These are phyloP conservation scores for Hyaena hyaena DNA, from an alignment of 2,113 vertebrate species.

Conservation along the genomic window DNA sequence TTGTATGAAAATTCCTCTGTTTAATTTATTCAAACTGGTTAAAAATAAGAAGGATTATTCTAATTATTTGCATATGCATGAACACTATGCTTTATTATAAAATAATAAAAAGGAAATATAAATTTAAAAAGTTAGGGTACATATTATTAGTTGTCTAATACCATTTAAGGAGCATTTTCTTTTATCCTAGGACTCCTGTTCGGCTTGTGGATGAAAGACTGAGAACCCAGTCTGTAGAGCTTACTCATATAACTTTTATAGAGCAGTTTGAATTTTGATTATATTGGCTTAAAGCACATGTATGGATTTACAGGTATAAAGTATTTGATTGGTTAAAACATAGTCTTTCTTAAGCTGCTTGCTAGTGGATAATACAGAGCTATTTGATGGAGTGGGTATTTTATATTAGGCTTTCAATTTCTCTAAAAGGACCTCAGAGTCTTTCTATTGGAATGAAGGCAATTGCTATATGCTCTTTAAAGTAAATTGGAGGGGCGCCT, in stretches of 20 bases:
- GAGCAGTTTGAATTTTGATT: background rate
- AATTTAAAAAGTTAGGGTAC: background rate
- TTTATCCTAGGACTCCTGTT: background rate
- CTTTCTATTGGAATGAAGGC: background rate
- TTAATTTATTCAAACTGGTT: background rate
- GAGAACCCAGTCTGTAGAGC: background rate
- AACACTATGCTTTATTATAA: background rate
- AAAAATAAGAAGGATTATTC: background rate
- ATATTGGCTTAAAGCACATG: background rate
- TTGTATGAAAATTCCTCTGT: background rate
- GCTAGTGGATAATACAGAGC: background rate
- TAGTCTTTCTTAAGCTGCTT: background rate
- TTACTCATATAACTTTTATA: background rate
- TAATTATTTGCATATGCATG: background rate
- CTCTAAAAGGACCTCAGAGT: background rate
- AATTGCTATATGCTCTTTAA: background rate
- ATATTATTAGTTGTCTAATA: background rate
- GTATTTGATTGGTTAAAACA: background rate
- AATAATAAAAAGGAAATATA: background rate
- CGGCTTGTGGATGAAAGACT: background rate
- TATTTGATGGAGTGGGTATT: background rate
- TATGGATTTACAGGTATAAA: background rate
- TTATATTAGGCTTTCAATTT: background rate
- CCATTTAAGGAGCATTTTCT: background rate
- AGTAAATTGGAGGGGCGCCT: background rate